Evolutionary conservation across 2,113 vertebrate genomes (phyloP), one percentile per base, ranked within the genome.

Genomic region (Halichoerus grypus): DNA sequence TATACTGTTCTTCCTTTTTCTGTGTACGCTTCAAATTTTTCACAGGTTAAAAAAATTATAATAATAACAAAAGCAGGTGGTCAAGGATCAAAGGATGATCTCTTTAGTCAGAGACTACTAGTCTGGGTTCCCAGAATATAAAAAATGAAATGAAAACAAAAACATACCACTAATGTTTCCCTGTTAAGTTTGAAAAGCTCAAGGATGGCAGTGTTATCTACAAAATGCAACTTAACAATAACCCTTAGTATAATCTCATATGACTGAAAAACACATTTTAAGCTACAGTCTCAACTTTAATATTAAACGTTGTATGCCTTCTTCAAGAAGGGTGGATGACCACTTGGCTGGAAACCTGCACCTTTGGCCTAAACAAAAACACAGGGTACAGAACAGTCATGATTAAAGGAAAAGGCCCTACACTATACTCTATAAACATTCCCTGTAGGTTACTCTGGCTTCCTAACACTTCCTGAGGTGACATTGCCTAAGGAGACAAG

Each of bases 261-360:
- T 69, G 36, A 49, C 9, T 85, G 6, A 82, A 88, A 96, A 96
- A 4, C 19, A 63, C 16, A 96, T 28, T 92, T 97, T 91, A 92
- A 63, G 21, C 53, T 72, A 82, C 7, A 81, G 5, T 90, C 36
- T 93, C 33, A 90, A 51, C 46, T 91, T 88, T 61, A 93, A 14
- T 80, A 95, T 51, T 55, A 96, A 96, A 53, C 0, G 4, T 46
- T 46, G 51, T 4, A 63, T 69, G 16, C 13, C 88, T 95, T 67
- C 53, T 80, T 57, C 49, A 91, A 91, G n/a, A 74, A 82, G 14
- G 18, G 1, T 0, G 53, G 61, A 49, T 49, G 53, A 80, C n/a
- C 79, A 42, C 19, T 76, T 80, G 39, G 46, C 59, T 79, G 19
- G 33, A 91, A 90, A 13, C 57, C 83, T 69, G 65, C 5, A 83